Evolutionary conservation across 2,797 vertebrate species (phyloP), one percentile per base, ranked within the genome.

Genomic region (Gymnodraco acuticeps): DNA sequence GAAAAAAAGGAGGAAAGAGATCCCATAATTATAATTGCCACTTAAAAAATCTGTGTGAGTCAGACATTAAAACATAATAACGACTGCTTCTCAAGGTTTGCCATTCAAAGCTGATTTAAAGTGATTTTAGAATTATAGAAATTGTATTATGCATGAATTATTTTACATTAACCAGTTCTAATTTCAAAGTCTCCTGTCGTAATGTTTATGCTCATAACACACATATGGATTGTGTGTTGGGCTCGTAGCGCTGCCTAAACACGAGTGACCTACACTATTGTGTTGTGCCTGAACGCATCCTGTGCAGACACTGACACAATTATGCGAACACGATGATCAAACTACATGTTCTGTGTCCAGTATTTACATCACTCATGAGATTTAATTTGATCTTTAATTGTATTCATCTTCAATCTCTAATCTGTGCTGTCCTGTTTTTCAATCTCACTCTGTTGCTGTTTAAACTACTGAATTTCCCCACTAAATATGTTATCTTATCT

Each of bases 1-100:
- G 31, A 33, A 33, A 8, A 33, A 8, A 38, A 38, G 33, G 33
- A 38, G 33, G 33, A 8, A 38, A 38, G 33, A 38, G 5, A 38
- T 38, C 33, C 33, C 33, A 38, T 38, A 38, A 38, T 38, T 38
- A 38, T 38, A 38, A 38, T 38, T 38, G 7, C 33, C 33, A 38
- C 1, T 38, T 38, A 8, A 6, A 70, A 88, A 88, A 89, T 84
- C 73, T 68, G 78, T 84, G 94, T 94, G 94, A 95, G 95, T 92
- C 93, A 93, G 92, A 94, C 93, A 96, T 91, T 92, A 93, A 93
- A 93, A 70, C 38, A 45, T 90, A 67, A 82, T 86, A 90, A 83
- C 89, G 85, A 88, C 83, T 75, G 27, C 91, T 91, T 85, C 82
- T 87, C 56, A 78, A 94, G 88, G 89, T 93, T 92, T 77, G 83